A percentile compares a stretch with the other conserved stretches of the same genome.
Conservation (phyloP, 2,888 invertebrate genomes). For the Limnephilus auricula region DNA sequence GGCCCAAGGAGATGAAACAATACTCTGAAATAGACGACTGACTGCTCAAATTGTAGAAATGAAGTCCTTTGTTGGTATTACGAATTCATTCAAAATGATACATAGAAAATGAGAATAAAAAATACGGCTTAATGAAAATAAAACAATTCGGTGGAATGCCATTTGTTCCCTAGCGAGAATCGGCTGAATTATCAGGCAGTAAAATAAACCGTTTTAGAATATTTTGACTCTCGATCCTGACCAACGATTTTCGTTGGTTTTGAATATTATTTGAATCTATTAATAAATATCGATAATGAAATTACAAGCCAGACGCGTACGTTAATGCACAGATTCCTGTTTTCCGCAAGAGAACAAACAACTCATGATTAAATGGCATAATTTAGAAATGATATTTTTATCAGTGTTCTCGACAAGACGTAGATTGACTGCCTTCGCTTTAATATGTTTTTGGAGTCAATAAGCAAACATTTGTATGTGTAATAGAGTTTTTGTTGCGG, state of each 20-base stretch:
- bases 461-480: neutral
- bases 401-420: too few species aligned
- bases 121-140: neutral
- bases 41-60: constrained; percentile 26
- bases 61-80: constrained; percentile 36
- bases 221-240: too few species aligned
- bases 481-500: too few species aligned
- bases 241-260: too few species aligned
- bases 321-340: neutral
- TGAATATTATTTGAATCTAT: too few species aligned
- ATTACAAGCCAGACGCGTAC: neutral
- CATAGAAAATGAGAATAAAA: constrained; percentile 8
- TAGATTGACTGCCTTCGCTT: neutral
- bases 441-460: neutral
- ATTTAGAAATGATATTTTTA: too few species aligned
- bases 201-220: neutral
- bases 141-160: neutral
- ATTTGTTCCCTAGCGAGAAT: neutral
- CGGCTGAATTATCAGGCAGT: neutral
- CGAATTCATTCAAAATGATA: constrained; percentile 31
- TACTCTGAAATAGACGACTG: constrained; percentile 42
- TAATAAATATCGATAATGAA: too few species aligned
- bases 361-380: too few species aligned
- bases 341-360: neutral
- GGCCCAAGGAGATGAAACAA: constrained; percentile 44